These are phyloP conservation scores for Poeciliopsis retropinna DNA, from an alignment of 2,113 vertebrate genomes.

Conservation along the genomic window DNA sequence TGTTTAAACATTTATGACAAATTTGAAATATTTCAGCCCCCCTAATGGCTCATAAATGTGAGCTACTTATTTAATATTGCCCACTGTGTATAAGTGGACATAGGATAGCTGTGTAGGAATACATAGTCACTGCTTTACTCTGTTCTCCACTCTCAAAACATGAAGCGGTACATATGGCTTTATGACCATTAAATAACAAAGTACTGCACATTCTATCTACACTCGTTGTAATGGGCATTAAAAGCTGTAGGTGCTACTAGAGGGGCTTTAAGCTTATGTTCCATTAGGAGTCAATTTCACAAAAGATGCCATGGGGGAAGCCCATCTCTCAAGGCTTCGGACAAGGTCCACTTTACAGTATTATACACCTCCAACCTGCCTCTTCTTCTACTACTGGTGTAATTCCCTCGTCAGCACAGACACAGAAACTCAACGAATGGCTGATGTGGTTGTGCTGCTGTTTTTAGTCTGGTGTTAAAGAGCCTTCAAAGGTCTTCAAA, in stretches of 20 bases:
- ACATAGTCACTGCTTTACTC: not conserved
- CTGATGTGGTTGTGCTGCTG: not conserved
- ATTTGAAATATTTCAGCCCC: not conserved
- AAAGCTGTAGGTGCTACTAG: constrained; percentile 14
- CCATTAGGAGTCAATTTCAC: constrained; percentile 51
- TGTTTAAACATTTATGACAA: not conserved
- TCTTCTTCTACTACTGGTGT: constrained; percentile 1
- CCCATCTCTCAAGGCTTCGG: constrained; percentile 18
- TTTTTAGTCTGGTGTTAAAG: constrained; percentile 40
- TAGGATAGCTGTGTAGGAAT: not conserved
- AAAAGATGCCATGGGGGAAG: constrained; percentile 9
- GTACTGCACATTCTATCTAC: not conserved
- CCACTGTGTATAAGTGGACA: not conserved
- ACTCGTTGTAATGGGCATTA: constrained; percentile 6
- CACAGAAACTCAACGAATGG: constrained; percentile 1
- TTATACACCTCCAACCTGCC: constrained; percentile 34
- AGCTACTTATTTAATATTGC: not conserved
- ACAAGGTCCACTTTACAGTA: constrained; percentile 23
- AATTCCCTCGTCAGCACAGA: not conserved
- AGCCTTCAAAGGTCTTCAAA: constrained; percentile 42
- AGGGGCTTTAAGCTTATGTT: constrained; percentile 23
- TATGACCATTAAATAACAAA: not conserved
- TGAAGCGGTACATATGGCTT: not conserved
- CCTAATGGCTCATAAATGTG: not conserved
- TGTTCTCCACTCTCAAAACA: constrained; percentile 3